Evolutionary conservation across 2,888 invertebrate species (phyloP).

Genomic region (Platycnemis pennipes): DNA sequence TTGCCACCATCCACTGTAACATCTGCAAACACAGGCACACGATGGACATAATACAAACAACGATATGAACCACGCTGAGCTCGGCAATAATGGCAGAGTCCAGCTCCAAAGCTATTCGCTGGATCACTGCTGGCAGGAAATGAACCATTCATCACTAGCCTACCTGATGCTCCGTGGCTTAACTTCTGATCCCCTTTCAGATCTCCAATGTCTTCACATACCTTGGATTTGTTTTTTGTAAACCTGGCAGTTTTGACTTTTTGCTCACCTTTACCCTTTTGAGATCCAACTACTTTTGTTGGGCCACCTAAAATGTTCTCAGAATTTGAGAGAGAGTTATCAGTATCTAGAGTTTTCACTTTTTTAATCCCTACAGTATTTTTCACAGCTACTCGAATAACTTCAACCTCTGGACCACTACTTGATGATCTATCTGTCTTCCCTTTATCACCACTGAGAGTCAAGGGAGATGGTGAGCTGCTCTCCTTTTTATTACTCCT

Average conservation of each 20-base stretch:
- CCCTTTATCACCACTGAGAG: slow-evolving; percentile 62
- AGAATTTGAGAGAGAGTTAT: slow-evolving; percentile 48
- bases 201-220: background rate
- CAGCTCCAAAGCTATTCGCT: slow-evolving; percentile 45
- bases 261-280: background rate
- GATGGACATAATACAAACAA: slow-evolving; percentile 80
- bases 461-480: background rate
- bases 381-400: slow-evolving; percentile 46
- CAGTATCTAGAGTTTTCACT: slow-evolving; percentile 70
- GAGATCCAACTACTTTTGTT: background rate
- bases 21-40: slow-evolving; percentile 82
- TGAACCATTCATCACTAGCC: slow-evolving; percentile 26
- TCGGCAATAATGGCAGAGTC: slow-evolving; percentile 38
- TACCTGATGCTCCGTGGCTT: background rate
- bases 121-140: slow-evolving; percentile 9
- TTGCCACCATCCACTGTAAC: slow-evolving; percentile 69
- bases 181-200: background rate
- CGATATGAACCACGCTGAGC: slow-evolving; percentile 80
- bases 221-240: background rate
- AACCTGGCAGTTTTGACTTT: background rate
- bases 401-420: slow-evolving; percentile 60
- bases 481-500: background rate
- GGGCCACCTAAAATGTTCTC: background rate
- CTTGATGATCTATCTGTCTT: slow-evolving; percentile 71
- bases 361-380: slow-evolving; percentile 69